Evolutionary conservation across 92 coral and sea anemone species (phyloP), one percentile per base, ranked within the genome.

Genomic region (Porites cylindrica): DNA sequence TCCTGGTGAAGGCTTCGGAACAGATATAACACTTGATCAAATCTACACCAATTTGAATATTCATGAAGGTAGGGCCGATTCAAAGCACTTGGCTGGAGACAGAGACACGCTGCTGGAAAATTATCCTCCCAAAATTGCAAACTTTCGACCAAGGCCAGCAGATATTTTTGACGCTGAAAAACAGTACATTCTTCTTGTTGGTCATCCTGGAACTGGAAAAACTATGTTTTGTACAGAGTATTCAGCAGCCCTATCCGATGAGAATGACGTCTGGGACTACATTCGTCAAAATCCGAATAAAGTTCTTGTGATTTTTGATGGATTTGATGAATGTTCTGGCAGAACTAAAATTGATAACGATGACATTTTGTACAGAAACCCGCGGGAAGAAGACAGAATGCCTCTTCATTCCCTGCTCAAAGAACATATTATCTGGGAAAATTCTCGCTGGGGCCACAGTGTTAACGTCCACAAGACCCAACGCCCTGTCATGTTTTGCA

Each of bases 261-360:
- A 53, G 23, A 21, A 21, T 21, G 23, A 21, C 0, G 75, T 89
- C 8, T 89, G 63, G 66, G 1, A 38, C 3, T 29, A 21, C 2
- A 69, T 84, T 38, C 2, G 2, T 0, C 5, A 38, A 38, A 38
- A 38, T 4, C 43, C 43, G 3, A 4, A 3, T 4, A 38, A 38
- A 38, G 6, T 38, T 2, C 43, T 89, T n/a, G 89, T 84, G 70
- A 89, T 89, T 12, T 10, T 89, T 17, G 92, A 89, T 77, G 92
- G 92, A 32, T 10, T 89, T 1, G 92, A 89, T 2, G 29, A 26
- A 26, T 26, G 1, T 26, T 26, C 29, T 1, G 29, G 29, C 1
- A 26, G 1, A 2, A 1, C 29, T 26, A 26, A 26, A 26, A 26
- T 26, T 2, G 1, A 26, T 26, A 2, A 1, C 29, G 29, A 26